Percentiles rank a stretch among this genome's conserved stretches.
These are phyloP conservation scores for Paedocypris micromegethes DNA, from an alignment of 2,797 vertebrate species.

Conservation along the genomic window DNA sequence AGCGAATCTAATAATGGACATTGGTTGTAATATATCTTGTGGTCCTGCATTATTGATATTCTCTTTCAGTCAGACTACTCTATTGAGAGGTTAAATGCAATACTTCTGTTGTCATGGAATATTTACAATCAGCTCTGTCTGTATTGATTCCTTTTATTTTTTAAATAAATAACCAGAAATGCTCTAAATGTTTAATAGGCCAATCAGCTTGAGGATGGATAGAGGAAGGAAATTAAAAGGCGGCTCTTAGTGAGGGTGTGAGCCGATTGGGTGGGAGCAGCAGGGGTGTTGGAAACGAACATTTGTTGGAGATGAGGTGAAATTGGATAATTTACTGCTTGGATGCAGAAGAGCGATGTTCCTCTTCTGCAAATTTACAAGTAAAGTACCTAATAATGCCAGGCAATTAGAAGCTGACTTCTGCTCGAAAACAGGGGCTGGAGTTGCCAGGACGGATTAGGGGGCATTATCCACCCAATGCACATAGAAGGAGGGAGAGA, in stretches of 20 bases:
- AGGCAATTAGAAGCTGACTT: slow-evolving; percentile 69
- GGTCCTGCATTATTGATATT: slow-evolving; percentile 61
- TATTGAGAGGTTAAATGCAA: slow-evolving; percentile 59
- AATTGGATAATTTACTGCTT: slow-evolving; percentile 79
- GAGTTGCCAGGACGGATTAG: slow-evolving; percentile 72
- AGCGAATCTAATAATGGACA: slow-evolving; percentile 55
- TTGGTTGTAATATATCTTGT: slow-evolving; percentile 53
- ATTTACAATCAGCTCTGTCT: slow-evolving; percentile 54
- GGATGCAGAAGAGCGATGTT: slow-evolving; percentile 73
- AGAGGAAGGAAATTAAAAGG: slow-evolving; percentile 33
- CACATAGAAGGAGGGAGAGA: slow-evolving; percentile 14
- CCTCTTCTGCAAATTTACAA: slow-evolving; percentile 75
- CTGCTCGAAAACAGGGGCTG: slow-evolving; percentile 66
- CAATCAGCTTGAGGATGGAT: slow-evolving; percentile 46
- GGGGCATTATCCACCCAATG: slow-evolving; percentile 54
- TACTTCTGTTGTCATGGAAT: slow-evolving; percentile 59
- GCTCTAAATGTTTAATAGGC: slow-evolving; percentile 50
- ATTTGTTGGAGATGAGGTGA: slow-evolving; percentile 69
- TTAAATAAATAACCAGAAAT: slow-evolving; percentile 58
- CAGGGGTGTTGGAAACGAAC: slow-evolving; percentile 37
- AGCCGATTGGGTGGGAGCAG: slow-evolving; percentile 12
- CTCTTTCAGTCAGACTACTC: slow-evolving; percentile 50
- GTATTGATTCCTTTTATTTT: slow-evolving; percentile 56
- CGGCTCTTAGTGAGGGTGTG: slow-evolving; percentile 32
- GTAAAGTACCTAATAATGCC: slow-evolving; percentile 77